These are phyloP conservation scores for Ceuthmochares aereus DNA, from an alignment of 2,113 vertebrate species.

Conservation along the genomic window DNA sequence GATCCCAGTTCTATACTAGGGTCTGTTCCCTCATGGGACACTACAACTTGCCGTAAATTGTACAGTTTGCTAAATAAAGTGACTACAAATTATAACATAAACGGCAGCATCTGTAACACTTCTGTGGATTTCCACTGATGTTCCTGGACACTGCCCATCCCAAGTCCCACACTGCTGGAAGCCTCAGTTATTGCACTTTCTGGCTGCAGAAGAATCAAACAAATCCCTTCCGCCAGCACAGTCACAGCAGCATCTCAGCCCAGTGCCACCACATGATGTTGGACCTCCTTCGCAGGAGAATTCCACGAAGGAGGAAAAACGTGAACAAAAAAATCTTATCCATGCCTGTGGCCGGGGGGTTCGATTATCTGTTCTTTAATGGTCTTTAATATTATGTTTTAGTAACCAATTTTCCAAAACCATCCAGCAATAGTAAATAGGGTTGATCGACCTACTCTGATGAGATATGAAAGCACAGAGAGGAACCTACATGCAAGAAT, in stretches of 20 bases:
- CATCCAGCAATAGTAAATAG: not conserved
- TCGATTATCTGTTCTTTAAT: not conserved
- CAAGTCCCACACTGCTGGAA: not conserved
- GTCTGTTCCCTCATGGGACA: not conserved
- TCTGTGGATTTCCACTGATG: not conserved
- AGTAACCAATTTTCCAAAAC: not conserved
- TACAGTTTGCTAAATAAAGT: not conserved
- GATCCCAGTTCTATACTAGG: not conserved
- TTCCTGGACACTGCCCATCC: not conserved
- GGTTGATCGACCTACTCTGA: not conserved
- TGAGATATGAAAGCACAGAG: not conserved
- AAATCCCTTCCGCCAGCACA: not conserved
- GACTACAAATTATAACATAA: not conserved
- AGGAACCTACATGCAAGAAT: slow-evolving; percentile 43
- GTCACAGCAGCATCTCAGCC: not conserved
- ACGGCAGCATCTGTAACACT: not conserved
- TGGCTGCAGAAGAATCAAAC: not conserved
- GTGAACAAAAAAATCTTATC: not conserved
- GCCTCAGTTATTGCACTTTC: not conserved
- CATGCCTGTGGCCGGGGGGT: not conserved
- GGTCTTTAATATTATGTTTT: not conserved
- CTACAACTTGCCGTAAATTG: not conserved
- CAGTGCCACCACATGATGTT: not conserved
- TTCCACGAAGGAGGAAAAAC: not conserved
- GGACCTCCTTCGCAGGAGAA: not conserved